A percentile compares a stretch with the other conserved stretches of the same genome.
phyloP scores from a whole-genome alignment of 2,797 vertebrate species.

The Lacerta agilis region DNA sequence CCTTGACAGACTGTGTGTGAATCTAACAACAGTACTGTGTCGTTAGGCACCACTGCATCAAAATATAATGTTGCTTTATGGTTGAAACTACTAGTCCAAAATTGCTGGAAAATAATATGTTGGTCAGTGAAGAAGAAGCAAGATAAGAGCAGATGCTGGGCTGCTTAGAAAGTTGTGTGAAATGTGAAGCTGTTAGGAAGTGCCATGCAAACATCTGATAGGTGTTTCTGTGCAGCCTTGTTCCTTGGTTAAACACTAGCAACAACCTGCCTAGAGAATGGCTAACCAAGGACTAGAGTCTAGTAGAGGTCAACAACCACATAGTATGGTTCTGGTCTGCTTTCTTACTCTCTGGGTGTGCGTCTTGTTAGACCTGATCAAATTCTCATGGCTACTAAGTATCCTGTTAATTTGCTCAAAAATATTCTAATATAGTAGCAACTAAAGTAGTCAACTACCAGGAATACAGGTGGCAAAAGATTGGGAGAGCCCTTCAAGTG shows the following conservation, averaged over 20 bases:
- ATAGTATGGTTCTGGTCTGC: not conserved
- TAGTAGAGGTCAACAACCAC: not conserved
- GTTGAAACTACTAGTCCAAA: not conserved
- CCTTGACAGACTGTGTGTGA: not conserved
- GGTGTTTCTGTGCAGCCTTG: too few relatives aligned
- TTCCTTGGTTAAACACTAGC: not conserved
- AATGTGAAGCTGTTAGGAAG: too few relatives aligned
- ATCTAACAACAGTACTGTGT: not conserved
- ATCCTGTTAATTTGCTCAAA: not conserved
- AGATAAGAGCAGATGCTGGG: too few relatives aligned
- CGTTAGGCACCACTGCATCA: not conserved
- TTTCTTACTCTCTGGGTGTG: not conserved
- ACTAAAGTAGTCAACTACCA: not conserved
- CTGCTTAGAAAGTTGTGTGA: too few relatives aligned
- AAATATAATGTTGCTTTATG: not conserved
- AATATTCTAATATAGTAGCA: not conserved
- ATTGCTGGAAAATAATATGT: not conserved
- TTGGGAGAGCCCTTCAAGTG: too few relatives aligned
- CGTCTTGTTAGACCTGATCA: not conserved
- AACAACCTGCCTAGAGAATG: not conserved
- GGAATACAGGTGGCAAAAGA: not conserved
- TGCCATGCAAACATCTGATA: too few relatives aligned
- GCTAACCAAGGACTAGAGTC: not conserved
- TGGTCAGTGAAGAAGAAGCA: not conserved
- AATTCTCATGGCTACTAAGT: not conserved